These are phyloP conservation scores for Argya squamiceps DNA, from an alignment of 2,797 vertebrate genomes.

Conservation along the genomic window DNA sequence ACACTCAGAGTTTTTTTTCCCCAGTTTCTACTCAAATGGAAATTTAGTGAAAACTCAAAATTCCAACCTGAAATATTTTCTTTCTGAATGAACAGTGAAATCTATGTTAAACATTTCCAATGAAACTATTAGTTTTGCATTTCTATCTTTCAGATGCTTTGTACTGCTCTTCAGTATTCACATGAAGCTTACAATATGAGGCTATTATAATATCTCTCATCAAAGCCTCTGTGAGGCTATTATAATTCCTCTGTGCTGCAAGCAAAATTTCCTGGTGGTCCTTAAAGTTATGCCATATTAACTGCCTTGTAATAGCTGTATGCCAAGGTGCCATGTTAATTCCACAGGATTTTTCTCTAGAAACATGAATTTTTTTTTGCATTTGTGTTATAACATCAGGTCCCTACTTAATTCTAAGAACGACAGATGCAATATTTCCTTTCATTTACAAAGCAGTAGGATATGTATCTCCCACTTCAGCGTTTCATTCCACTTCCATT, in stretches of 20 bases:
- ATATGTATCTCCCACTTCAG: not conserved
- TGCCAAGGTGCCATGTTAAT: not conserved
- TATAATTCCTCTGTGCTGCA: slow-evolving; percentile 25
- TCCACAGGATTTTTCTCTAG: not conserved
- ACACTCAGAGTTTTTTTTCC: not conserved
- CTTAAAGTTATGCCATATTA: slow-evolving; percentile 4
- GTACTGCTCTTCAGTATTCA: slow-evolving; percentile 6
- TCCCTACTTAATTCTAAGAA: not conserved
- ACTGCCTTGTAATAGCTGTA: not conserved
- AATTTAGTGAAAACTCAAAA: not conserved
- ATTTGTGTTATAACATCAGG: not conserved
- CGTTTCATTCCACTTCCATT: not conserved
- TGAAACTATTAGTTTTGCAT: not conserved
- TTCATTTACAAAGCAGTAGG: not conserved
- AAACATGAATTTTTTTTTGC: not conserved
- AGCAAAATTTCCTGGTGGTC: slow-evolving; percentile 29
- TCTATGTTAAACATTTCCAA: not conserved
- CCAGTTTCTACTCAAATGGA: not conserved
- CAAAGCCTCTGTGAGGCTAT: not conserved
- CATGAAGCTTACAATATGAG: not conserved
- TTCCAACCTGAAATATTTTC: not conserved
- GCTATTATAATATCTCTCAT: not conserved
- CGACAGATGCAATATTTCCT: not conserved
- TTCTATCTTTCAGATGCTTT: not conserved
- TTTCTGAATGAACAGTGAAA: not conserved